Conservation (phyloP, 2,797 vertebrate genomes). For the Arremon aurantiirostris region DNA sequence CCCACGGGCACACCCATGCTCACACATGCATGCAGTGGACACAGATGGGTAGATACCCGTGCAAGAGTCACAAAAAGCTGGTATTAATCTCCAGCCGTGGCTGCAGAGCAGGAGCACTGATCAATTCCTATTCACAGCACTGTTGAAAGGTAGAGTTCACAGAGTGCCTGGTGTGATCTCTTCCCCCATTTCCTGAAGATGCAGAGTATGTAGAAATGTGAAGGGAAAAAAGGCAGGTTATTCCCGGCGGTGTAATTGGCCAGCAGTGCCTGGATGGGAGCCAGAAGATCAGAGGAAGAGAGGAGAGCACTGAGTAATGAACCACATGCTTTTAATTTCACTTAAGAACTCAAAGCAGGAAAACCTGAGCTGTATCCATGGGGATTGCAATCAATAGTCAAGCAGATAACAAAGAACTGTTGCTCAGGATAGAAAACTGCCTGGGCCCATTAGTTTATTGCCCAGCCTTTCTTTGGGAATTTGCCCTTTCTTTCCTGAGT, state of each 20-base stretch:
- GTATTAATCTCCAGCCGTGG: background rate
- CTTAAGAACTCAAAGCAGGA: slow-evolving; percentile 66
- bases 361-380: slow-evolving; percentile 64
- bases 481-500: background rate
- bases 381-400: slow-evolving; percentile 66
- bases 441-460: slow-evolving; percentile 61
- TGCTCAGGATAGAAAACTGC: slow-evolving; percentile 41
- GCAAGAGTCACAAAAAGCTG: background rate
- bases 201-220: slow-evolving; percentile 25
- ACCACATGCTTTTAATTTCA: slow-evolving; percentile 70
- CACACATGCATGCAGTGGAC: background rate
- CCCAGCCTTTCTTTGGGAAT: slow-evolving; percentile 23
- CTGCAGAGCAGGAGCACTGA: background rate
- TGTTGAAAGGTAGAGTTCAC: background rate
- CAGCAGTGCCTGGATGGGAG: slow-evolving; percentile 18
- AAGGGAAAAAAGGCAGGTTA: slow-evolving; percentile 3
- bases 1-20: background rate
- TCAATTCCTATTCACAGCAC: background rate
- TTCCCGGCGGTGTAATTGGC: slow-evolving; percentile 51
- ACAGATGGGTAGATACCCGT: background rate
- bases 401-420: slow-evolving; percentile 65
- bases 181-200: slow-evolving; percentile 35
- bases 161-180: background rate
- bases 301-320: slow-evolving; percentile 57
- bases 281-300: slow-evolving; percentile 53